Evolutionary conservation across 2,888 invertebrate genomes (phyloP), one percentile per base, ranked within the genome.

Genomic region (Dioctria rufipes): DNA sequence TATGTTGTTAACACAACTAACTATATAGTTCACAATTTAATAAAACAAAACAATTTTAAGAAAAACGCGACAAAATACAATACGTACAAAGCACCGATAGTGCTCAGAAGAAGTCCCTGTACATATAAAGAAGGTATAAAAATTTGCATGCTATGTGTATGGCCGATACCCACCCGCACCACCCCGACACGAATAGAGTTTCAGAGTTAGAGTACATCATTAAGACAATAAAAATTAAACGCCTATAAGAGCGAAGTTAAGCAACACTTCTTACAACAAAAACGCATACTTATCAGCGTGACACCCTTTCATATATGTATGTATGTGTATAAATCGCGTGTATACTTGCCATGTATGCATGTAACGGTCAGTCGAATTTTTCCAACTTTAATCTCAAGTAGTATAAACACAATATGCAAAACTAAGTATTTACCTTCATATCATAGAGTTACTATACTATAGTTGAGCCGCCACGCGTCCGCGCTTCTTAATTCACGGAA

Each of bases 201-300:
- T 25, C 2, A 25, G 25, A 25, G 25, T 25, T 25, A 25, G 25
- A 25, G 25, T 43, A 42, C 46, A 46, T 75, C 60, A 61, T 61
- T 75, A 61, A 75, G 75, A 75, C 60, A 75, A 61, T 61, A 43
- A 75, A 75, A 75, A 60, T 75, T 61, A 75, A 75, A 58, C 75
- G 75, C 60, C 43, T 8, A 39, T 60, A 11, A 75, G 75, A 25
- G 25, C 25, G 25, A 25, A 25, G 25, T 25, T 75, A 60, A 75
- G 75, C 75, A 75, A 75, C 75, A 75, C 75, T 75, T 75, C 58
- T 75, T 75, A 43, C 43, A 75, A 75, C 75, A 75, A 75, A 60
- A 60, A 75, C 75, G 60, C 75, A 75, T 75, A 75, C 75, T 75
- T 75, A 75, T 51, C 13, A 43, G 51, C 71, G 75, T 60, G 75